phyloP scores from a whole-genome alignment of 2,888 invertebrate species.

The Eristalis tenax region DNA sequence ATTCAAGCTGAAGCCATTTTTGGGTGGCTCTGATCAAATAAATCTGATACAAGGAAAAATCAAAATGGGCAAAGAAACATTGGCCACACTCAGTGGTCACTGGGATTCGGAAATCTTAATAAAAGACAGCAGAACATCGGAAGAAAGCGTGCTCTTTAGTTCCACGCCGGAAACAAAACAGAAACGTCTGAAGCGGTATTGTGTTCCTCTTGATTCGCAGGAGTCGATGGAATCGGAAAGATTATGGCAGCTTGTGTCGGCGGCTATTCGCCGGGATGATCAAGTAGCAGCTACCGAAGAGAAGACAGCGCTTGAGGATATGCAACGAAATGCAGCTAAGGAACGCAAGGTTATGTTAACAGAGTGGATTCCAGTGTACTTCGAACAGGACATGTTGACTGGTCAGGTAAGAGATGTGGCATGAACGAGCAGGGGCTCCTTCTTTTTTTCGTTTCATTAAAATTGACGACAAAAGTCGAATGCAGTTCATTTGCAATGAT shows the following conservation, averaged over 20 bases:
- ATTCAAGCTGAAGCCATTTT: constrained; percentile 95
- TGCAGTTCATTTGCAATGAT: not conserved
- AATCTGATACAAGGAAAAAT: constrained; percentile 93
- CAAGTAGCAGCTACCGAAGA: constrained; percentile 94
- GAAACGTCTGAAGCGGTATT: constrained; percentile 88
- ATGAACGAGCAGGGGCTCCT: not conserved
- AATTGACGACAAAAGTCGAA: no score
- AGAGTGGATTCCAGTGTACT: constrained; percentile 89
- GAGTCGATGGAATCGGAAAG: constrained; percentile 92
- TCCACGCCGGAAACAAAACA: constrained; percentile 87
- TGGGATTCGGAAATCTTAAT: constrained; percentile 95
- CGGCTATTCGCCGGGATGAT: constrained; percentile 91
- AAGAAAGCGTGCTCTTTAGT: constrained; percentile 87
- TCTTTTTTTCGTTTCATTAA: no score
- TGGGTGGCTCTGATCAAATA: constrained; percentile 92
- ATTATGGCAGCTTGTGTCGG: constrained; percentile 93
- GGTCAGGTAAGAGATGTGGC: constrained; percentile 75
- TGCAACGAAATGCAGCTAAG: constrained; percentile 89
- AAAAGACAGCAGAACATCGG: constrained; percentile 89
- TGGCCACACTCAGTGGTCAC: constrained; percentile 92
- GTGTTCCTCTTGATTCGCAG: constrained; percentile 90
- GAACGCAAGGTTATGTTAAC: constrained; percentile 85
- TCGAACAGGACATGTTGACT: constrained; percentile 84
- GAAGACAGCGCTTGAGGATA: constrained; percentile 94
- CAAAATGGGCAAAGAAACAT: constrained; percentile 92